phyloP scores from a whole-genome alignment of 2,888 invertebrate species.

The Mycogona germanica region DNA sequence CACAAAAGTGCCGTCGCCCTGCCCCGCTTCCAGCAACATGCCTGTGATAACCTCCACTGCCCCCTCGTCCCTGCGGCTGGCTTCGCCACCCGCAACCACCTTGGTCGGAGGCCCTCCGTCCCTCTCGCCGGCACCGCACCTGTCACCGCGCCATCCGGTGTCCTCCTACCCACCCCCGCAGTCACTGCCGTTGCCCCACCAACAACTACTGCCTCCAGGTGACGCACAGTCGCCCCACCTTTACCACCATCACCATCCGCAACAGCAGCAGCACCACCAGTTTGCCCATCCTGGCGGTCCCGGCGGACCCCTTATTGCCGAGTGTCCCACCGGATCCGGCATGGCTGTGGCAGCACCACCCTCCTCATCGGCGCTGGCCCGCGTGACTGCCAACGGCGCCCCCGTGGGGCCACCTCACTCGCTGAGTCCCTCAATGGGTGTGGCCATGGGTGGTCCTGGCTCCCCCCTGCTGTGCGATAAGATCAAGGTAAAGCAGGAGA shows the following conservation, averaged over 20 bases:
- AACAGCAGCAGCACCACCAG: slow-evolving; percentile 6
- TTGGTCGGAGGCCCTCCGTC: slow-evolving; percentile 9
- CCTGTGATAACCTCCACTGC: slow-evolving; percentile 19
- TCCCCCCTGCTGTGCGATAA: slow-evolving; percentile 21
- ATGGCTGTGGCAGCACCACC: slow-evolving; percentile 23
- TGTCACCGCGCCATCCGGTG: slow-evolving; percentile 8
- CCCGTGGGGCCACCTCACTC: slow-evolving; percentile 11
- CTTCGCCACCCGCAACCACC: slow-evolving; percentile 7
- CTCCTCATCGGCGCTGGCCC: slow-evolving; percentile 18
- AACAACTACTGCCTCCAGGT: background rate
- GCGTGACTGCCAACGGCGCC: slow-evolving; percentile 19
- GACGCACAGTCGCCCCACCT: background rate
- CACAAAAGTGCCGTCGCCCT: slow-evolving; percentile 16
- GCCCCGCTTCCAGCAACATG: slow-evolving; percentile 22
- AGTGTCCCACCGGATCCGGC: slow-evolving; percentile 17
- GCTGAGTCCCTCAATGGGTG: slow-evolving; percentile 10
- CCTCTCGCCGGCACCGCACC: slow-evolving; percentile 17
- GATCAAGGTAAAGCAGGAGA: slow-evolving; percentile 26
- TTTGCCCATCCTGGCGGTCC: slow-evolving; percentile 3
- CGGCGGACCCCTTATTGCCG: background rate
- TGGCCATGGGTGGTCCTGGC: no score
- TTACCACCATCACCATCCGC: slow-evolving; percentile 1
- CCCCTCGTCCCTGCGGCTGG: slow-evolving; percentile 3
- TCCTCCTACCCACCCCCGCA: slow-evolving; percentile 14
- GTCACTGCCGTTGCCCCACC: slow-evolving; percentile 14